Evolutionary conservation across 2,113 vertebrate species (phyloP).

Genomic region (Hippolais icterina): DNA sequence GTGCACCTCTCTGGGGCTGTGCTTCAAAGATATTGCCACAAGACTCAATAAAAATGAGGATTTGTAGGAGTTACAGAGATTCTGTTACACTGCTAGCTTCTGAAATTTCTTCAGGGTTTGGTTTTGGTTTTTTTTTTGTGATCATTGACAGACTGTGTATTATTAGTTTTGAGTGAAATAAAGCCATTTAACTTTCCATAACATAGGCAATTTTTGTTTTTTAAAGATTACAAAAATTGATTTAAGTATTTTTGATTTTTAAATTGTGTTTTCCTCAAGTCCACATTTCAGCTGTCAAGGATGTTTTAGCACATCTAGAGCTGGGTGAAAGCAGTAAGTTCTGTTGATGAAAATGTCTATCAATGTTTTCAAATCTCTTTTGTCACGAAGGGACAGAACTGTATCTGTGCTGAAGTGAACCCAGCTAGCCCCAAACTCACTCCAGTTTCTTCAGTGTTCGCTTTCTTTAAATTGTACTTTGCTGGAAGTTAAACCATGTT

Average conservation of each 20-base stretch:
- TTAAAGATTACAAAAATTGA: background rate
- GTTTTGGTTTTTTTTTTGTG: background rate
- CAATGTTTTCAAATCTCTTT: background rate
- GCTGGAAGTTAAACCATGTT: background rate
- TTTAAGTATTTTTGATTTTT: background rate
- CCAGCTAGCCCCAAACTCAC: background rate
- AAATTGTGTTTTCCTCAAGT: background rate
- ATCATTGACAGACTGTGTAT: background rate
- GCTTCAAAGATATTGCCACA: background rate
- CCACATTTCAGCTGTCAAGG: background rate
- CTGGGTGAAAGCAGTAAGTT: background rate
- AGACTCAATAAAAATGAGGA: background rate
- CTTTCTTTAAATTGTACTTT: background rate
- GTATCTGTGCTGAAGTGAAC: background rate
- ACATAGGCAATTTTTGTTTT: fast-evolving
- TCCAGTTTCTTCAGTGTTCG: background rate
- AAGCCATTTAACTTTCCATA: background rate
- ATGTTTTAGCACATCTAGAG: background rate
- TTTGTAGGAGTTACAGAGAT: background rate
- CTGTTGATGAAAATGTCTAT: background rate
- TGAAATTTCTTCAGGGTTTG: background rate
- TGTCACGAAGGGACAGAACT: background rate
- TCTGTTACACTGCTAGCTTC: background rate
- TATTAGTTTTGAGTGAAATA: background rate
- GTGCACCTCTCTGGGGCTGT: background rate